phyloP scores from a whole-genome alignment of 2,797 vertebrate species.

The Cygnus olor region DNA sequence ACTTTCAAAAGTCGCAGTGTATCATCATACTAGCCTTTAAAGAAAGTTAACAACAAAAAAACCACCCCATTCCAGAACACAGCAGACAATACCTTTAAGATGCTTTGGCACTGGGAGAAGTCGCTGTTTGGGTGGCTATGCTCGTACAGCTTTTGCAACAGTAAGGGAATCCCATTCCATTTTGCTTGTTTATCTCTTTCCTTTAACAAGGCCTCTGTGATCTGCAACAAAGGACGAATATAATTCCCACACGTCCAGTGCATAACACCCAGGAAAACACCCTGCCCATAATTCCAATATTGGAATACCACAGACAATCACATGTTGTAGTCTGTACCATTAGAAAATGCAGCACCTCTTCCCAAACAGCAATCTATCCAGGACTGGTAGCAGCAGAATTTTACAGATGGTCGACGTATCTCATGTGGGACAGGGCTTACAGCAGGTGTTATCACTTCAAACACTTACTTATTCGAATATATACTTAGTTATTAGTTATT shows the following conservation, averaged over 20 bases:
- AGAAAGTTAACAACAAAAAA: background rate
- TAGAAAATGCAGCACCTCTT: background rate
- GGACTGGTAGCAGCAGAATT: background rate
- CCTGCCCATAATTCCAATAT: background rate
- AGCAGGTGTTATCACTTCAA: background rate
- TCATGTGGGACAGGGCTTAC: background rate
- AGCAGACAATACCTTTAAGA: constrained; percentile 88
- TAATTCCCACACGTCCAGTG: background rate
- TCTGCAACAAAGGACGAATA: constrained; percentile 74
- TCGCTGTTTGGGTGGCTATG: constrained; percentile 96
- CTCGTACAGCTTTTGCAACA: constrained; percentile 91
- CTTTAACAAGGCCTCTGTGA: constrained; percentile 89
- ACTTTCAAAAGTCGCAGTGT: background rate
- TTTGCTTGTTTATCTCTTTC: constrained; percentile 94
- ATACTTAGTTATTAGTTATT: no score
- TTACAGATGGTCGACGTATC: background rate
- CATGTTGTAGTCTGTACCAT: background rate
- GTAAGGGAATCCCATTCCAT: constrained; percentile 94
- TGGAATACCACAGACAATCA: background rate
- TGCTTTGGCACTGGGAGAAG: constrained; percentile 91
- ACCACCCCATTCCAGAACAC: background rate
- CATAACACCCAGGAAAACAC: background rate
- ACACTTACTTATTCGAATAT: background rate
- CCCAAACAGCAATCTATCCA: background rate
- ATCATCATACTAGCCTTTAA: background rate